Evolutionary conservation across 64 coral and sea anemone species (phyloP).

Genomic region (Actinia equina): DNA sequence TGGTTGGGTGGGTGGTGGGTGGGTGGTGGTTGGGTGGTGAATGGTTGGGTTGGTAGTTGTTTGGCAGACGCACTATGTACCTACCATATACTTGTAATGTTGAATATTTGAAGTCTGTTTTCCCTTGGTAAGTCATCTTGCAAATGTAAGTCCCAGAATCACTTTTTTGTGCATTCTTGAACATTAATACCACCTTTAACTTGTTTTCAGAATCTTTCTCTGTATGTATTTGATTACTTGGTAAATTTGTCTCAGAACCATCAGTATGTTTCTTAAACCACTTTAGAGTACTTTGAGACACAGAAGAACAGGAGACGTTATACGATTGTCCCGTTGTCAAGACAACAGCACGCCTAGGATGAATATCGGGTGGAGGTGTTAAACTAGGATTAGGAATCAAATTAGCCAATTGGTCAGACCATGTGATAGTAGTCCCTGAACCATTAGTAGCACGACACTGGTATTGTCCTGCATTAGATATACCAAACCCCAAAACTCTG

Average conservation of each 20-base stretch:
- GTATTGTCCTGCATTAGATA: neutral
- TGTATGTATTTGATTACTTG: neutral
- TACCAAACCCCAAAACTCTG: constrained; percentile 4
- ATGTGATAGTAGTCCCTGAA: neutral
- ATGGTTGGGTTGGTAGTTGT: too few species aligned
- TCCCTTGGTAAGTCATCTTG: constrained; percentile 11
- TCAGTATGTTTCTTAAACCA: constrained; percentile 7
- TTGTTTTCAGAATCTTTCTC: neutral
- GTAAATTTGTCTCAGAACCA: neutral
- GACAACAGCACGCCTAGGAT: neutral
- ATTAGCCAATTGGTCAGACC: neutral
- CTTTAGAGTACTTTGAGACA: neutral
- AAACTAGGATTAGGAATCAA: neutral
- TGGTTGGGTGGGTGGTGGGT: too few species aligned
- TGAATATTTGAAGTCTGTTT: neutral
- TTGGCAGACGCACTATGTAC: too few species aligned
- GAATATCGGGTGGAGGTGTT: neutral
- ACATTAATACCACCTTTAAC: neutral
- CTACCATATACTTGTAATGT: neutral
- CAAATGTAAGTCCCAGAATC: neutral
- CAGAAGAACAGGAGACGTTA: neutral
- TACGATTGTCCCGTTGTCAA: neutral
- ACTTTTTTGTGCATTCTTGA: constrained; percentile 10
- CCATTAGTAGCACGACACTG: constrained; percentile 4
- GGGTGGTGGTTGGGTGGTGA: too few species aligned